These are phyloP conservation scores for Strigamia maritima DNA, from an alignment of 2,888 invertebrate genomes.

Conservation along the genomic window DNA sequence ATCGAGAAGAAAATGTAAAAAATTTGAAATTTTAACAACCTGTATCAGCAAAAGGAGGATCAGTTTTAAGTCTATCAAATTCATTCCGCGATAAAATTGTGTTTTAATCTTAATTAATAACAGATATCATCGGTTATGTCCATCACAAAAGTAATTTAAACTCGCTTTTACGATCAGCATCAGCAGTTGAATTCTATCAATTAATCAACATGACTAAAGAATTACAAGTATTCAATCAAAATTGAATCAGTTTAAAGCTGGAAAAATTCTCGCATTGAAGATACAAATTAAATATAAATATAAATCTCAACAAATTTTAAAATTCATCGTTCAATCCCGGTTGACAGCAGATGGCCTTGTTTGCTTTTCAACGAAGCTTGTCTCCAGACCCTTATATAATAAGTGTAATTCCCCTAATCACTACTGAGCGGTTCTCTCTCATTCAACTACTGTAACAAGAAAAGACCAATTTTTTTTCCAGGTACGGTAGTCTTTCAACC, in stretches of 20 bases:
- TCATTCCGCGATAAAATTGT: background rate
- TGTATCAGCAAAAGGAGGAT: background rate
- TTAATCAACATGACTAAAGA: constrained; percentile 6
- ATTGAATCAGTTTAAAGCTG: background rate
- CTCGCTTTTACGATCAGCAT: constrained; percentile 1
- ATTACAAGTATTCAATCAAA: background rate
- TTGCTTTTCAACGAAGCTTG: background rate
- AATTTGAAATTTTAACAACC: background rate
- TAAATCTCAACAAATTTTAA: background rate
- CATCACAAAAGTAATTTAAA: background rate
- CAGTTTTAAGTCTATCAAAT: constrained; percentile 10
- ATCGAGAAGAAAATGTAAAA: background rate
- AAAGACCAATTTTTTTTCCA: background rate
- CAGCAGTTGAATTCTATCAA: constrained; percentile 9
- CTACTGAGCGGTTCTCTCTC: background rate
- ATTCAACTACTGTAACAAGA: background rate
- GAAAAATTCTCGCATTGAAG: background rate
- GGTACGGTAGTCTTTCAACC: background rate
- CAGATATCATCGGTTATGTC: background rate
- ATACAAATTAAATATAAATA: background rate
- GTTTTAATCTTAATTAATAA: constrained; percentile 15
- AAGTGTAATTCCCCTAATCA: constrained; percentile 7
- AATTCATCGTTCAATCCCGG: background rate
- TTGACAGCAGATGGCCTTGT: constrained; percentile 6
- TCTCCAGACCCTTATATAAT: background rate